Evolutionary conservation across 2,113 vertebrate species (phyloP), one percentile per base, ranked within the genome.

Genomic region (Verasper variegatus): DNA sequence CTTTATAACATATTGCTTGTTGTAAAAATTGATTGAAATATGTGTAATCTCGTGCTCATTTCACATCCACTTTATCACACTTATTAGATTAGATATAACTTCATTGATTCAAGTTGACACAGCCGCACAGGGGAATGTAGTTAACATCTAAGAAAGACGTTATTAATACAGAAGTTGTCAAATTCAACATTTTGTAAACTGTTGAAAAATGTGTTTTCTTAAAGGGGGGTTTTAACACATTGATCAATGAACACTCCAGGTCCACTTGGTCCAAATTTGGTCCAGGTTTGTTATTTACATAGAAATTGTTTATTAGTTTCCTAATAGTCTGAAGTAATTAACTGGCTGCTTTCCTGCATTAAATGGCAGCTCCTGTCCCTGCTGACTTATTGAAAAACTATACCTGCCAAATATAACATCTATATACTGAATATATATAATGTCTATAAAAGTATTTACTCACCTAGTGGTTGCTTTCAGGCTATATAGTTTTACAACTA

Each of bases 401-500:
- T 35, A 37, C 8, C 35, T 37, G 35, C 35, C 9, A 10, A 37
- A 37, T 37, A 37, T 37, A 37, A 17, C 45, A 17, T n/a, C 20
- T 52, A n/a, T 52, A n/a, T 15, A 47, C 45, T 14, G 49, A 8
- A 18, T 20, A 9, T 20, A 52, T 52, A 52, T 9, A n/a, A n/a
- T 1, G 6, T 10, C 35, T 37, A 37, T 37, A 37, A 68, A 37
- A 11, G 1, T 1, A 18, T 40, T 51, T 5, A 51, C 10, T 47
- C 45, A 13, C 8, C 37, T 0, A 20, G 0, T 26, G 5, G 3
- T 31, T 8, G n/a, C 52, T 45, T 59, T 21, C 13, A 45, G 40
- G 1, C 42, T 52, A 0, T 59, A 73, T 54, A 66, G 49, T 27
- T 80, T 74, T 47, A 73, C 27, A 35, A 27, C 23, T 21, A 42